phyloP scores from a whole-genome alignment of 2,113 vertebrate species.

The Malurus cyaneus region DNA sequence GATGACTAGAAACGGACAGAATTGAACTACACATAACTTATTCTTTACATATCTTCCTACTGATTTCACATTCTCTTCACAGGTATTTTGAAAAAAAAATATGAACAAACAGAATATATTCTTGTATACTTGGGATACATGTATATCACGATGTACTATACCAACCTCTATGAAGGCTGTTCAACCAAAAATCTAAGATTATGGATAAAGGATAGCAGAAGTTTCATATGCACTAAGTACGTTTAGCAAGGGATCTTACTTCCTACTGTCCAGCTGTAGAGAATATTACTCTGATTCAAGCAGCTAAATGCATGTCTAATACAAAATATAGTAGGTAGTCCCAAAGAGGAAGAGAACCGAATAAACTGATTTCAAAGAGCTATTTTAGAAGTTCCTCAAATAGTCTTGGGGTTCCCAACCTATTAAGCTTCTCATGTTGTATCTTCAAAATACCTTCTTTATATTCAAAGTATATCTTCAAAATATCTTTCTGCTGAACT shows the following conservation, averaged over 20 bases:
- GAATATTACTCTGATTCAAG: neutral
- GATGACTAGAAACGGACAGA: neutral
- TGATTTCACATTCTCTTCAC: neutral
- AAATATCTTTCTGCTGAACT: neutral
- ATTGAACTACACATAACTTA: neutral
- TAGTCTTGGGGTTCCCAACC: neutral
- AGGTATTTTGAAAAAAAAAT: neutral
- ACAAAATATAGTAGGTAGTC: neutral
- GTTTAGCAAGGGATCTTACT: neutral
- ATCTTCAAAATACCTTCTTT: neutral
- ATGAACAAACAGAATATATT: neutral
- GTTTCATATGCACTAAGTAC: neutral
- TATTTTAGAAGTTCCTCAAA: neutral
- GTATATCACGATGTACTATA: neutral
- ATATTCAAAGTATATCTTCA: neutral
- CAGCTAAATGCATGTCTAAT: neutral
- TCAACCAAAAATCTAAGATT: neutral
- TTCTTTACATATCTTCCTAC: neutral
- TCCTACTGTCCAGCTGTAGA: neutral
- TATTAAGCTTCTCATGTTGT: neutral
- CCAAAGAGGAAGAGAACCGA: neutral
- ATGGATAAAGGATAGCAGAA: neutral
- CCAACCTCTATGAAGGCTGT: neutral
- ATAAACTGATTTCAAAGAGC: neutral
- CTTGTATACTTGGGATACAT: neutral